Conservation (phyloP, 2,888 invertebrate genomes). For the Agonopterix subpropinquella region DNA sequence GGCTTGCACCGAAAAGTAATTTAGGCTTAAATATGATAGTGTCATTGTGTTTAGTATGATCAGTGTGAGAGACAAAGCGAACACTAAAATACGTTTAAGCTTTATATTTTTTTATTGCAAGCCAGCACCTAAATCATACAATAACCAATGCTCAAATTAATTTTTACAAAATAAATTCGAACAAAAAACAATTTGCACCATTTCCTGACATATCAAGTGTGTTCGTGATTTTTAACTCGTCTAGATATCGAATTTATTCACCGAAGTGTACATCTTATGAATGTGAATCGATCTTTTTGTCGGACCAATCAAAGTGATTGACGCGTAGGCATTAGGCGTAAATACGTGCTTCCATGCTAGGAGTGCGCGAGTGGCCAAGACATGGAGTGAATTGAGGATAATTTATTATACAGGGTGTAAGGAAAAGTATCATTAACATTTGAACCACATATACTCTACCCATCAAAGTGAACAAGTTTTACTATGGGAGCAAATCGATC, state of each 20-base stretch:
- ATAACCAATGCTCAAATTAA: neutral
- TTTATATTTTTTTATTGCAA: too few species aligned
- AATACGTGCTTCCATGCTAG: slow-evolving; percentile 47
- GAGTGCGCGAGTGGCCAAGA: slow-evolving; percentile 26
- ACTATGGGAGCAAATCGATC: too few species aligned
- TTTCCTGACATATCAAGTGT: neutral
- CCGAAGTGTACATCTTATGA: slow-evolving; percentile 11
- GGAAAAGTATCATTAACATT: too few species aligned
- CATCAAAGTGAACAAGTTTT: too few species aligned
- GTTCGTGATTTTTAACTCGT: neutral
- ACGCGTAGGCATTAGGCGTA: slow-evolving; percentile 56
- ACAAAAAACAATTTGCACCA: neutral
- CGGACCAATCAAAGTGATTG: slow-evolving; percentile 55
- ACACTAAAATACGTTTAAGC: too few species aligned
- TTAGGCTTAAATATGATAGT: neutral
- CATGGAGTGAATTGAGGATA: too few species aligned
- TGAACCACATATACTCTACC: too few species aligned
- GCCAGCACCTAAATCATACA: neutral
- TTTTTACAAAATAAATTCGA: neutral
- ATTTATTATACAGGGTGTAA: too few species aligned
- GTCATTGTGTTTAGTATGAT: neutral
- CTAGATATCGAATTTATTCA: neutral
- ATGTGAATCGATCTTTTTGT: slow-evolving; percentile 53
- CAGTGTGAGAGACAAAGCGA: too few species aligned
- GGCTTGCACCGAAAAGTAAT: too few species aligned